Evolutionary conservation across 2,113 vertebrate genomes (phyloP).

Genomic region (Spilogale gracilis): DNA sequence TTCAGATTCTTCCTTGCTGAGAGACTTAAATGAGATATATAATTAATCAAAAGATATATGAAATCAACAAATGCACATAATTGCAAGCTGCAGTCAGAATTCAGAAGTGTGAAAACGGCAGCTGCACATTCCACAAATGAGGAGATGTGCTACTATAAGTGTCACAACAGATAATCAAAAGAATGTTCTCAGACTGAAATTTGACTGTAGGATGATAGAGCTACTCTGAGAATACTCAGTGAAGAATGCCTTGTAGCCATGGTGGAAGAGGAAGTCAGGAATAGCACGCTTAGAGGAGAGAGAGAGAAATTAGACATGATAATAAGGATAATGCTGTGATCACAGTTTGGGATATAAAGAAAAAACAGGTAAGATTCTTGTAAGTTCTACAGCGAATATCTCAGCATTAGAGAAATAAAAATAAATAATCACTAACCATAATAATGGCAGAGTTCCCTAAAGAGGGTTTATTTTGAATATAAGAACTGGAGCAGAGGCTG

Average conservation of each 20-base stretch:
- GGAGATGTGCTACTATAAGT: fast-evolving
- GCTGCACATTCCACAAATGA: neutral
- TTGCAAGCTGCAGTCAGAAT: neutral
- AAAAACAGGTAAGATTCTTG: neutral
- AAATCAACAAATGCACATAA: neutral
- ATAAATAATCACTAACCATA: neutral
- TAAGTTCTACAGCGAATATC: neutral
- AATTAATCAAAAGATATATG: neutral
- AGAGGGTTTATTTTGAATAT: neutral
- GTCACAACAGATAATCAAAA: neutral
- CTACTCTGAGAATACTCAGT: neutral
- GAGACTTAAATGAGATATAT: neutral
- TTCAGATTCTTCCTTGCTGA: neutral
- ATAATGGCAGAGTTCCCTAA: neutral
- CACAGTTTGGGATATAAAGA: neutral
- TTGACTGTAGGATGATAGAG: neutral
- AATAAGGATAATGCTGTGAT: neutral
- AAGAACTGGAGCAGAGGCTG: neutral
- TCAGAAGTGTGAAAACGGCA: neutral
- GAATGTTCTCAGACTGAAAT: neutral
- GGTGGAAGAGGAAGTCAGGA: neutral
- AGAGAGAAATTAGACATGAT: neutral
- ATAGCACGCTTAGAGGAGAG: neutral
- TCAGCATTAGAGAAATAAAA: neutral
- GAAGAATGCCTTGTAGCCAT: neutral